A percentile compares a stretch with the other conserved stretches of the same genome.
These are phyloP conservation scores for Sinella curviseta DNA, from an alignment of 1,140 invertebrate species.

Conservation along the genomic window DNA sequence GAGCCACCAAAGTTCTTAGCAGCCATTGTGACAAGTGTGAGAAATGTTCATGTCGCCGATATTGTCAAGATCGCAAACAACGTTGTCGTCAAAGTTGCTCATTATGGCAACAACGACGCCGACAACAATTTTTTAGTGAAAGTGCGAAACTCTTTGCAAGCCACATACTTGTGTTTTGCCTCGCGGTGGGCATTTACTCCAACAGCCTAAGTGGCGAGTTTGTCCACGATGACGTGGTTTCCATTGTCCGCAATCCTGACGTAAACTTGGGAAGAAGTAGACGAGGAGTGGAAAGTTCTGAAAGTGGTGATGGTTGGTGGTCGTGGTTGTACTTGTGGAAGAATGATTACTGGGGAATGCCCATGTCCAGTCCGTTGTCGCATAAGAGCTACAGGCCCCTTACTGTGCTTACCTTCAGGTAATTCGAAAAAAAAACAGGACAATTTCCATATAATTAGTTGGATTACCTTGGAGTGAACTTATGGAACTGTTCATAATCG, in stretches of 20 bases:
- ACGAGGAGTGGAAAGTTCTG: not conserved
- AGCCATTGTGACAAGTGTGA: no score
- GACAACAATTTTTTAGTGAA: no score
- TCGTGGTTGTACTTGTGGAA: conserved; percentile 8
- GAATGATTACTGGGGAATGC: conserved; percentile 66
- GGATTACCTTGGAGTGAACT: no score
- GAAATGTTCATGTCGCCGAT: no score
- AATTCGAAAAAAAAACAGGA: conserved; percentile 32
- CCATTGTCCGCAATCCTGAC: conserved; percentile 62
- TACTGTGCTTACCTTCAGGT: conserved; percentile 60
- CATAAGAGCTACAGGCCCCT: conserved; percentile 59
- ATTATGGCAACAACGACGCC: not conserved
- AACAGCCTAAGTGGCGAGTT: conserved; percentile 61
- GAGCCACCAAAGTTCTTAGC: no score
- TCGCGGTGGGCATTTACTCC: conserved; percentile 54
- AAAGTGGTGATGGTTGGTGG: not conserved
- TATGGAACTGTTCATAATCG: no score
- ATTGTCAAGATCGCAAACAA: no score
- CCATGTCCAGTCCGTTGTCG: conserved; percentile 59
- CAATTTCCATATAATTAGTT: no score
- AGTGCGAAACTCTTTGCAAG: conserved; percentile 11
- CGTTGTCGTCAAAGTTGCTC: not conserved
- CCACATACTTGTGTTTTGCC: no score
- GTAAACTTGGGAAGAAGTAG: conserved; percentile 47
- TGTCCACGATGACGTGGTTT: conserved; percentile 64